Conservation (phyloP, 2,113 vertebrate species). For the Periophthalmus modestus region DNA sequence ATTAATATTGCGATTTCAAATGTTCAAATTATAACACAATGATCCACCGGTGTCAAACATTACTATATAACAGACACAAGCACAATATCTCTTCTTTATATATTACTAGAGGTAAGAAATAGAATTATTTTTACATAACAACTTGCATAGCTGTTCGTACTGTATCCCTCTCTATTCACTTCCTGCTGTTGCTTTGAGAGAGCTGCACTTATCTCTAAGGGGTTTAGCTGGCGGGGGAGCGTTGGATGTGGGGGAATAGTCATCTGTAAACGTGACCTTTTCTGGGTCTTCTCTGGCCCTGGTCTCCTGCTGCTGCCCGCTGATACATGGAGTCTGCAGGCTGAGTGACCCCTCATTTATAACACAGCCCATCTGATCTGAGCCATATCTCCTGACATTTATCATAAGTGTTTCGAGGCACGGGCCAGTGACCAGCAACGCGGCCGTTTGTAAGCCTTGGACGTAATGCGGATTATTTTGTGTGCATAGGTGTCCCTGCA, state of each 20-base stretch:
- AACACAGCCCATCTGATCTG: constrained; percentile 19
- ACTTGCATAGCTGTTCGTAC: background rate
- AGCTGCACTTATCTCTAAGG: constrained; percentile 18
- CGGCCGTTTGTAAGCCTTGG: background rate
- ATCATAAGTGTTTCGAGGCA: constrained; percentile 14
- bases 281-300: constrained; percentile 32
- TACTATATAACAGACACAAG: too few species aligned
- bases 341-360: constrained; percentile 43
- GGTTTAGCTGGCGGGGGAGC: constrained; percentile 18
- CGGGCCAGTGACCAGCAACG: constrained; percentile 28
- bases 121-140: background rate
- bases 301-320: constrained; percentile 25
- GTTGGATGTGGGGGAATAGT: constrained; percentile 11
- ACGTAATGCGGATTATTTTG: background rate
- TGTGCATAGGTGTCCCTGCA: too few species aligned
- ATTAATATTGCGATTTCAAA: too few species aligned
- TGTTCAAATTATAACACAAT: too few species aligned
- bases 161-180: background rate
- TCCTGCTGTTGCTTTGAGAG: constrained; percentile 7
- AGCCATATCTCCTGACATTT: constrained; percentile 30
- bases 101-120: too few species aligned
- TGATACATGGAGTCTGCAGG: constrained; percentile 26
- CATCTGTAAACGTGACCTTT: constrained; percentile 57
- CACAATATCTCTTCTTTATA: too few species aligned
- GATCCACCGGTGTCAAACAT: too few species aligned